A percentile compares a stretch with the other conserved stretches of the same genome.
Evolutionary conservation across 2,113 vertebrate species (phyloP).

Genomic region (Chauna torquata): DNA sequence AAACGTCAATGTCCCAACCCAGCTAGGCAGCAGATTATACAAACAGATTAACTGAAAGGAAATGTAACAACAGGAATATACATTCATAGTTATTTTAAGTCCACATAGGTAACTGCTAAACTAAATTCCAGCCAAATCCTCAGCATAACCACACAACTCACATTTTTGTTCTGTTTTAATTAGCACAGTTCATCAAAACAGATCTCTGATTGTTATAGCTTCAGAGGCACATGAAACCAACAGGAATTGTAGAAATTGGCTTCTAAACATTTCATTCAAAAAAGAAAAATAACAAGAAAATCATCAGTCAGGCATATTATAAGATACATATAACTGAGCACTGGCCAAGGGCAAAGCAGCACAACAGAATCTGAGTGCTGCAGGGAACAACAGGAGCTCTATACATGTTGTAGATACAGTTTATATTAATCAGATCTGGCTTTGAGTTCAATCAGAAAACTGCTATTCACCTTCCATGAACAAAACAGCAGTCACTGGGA

Average conservation of each 20-base stretch:
- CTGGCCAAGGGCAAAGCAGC: neutral
- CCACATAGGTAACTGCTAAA: neutral
- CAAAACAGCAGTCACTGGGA: neutral
- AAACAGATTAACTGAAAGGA: neutral
- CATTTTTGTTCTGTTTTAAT: neutral
- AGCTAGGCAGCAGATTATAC: neutral
- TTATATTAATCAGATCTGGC: neutral
- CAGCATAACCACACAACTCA: neutral
- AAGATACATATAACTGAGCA: neutral
- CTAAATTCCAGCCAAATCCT: neutral
- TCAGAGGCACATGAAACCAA: neutral
- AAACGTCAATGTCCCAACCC: neutral
- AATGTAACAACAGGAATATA: neutral
- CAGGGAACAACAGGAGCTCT: neutral
- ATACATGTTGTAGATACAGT: neutral
- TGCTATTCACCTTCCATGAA: neutral
- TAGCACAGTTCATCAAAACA: neutral
- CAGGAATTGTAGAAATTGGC: neutral
- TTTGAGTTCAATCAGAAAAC: neutral
- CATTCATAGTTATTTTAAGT: neutral
- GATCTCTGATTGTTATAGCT: neutral
- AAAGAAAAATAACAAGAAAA: neutral
- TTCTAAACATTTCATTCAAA: neutral
- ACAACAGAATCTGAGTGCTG: neutral
- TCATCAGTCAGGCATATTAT: neutral